Conservation (phyloP, 2,113 vertebrate genomes). For the Apistogramma diplotaenia region DNA sequence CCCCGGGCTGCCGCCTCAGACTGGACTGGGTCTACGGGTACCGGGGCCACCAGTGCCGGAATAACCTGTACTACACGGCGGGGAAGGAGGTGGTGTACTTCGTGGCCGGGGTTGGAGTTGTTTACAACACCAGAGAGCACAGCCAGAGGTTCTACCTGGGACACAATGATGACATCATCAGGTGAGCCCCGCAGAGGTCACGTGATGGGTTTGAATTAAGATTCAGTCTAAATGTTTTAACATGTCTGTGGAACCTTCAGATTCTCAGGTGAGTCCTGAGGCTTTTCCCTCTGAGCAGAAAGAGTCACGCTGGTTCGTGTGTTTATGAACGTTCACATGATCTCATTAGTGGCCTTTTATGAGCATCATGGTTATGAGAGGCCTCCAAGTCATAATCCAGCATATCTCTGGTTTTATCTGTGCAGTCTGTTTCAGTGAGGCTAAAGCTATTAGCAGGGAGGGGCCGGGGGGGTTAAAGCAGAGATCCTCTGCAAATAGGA, state of each 20-base stretch:
- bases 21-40: constrained; percentile 98
- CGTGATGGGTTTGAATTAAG: background rate
- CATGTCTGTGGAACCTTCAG: too few relatives aligned
- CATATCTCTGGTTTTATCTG: background rate
- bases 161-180: constrained; percentile 98
- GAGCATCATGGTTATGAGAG: background rate
- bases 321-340: too few relatives aligned
- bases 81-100: constrained; percentile 98
- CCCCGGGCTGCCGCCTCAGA: constrained; percentile 89
- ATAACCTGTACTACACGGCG: constrained; percentile 96
- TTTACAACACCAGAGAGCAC: constrained; percentile 96
- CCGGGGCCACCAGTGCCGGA: constrained; percentile 96
- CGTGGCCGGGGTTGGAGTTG: constrained; percentile 93
- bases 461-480: too few relatives aligned
- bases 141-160: constrained; percentile 96
- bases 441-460: background rate
- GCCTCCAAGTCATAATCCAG: background rate
- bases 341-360: background rate
- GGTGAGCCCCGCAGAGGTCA: constrained; percentile 73
- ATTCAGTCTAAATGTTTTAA: too few relatives aligned
- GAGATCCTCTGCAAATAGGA: background rate
- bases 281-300: background rate
- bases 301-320: background rate
- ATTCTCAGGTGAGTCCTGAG: background rate
- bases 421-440: background rate